phyloP scores from a whole-genome alignment of 1,140 invertebrate species.

The Caenorhabditis brenneri region DNA sequence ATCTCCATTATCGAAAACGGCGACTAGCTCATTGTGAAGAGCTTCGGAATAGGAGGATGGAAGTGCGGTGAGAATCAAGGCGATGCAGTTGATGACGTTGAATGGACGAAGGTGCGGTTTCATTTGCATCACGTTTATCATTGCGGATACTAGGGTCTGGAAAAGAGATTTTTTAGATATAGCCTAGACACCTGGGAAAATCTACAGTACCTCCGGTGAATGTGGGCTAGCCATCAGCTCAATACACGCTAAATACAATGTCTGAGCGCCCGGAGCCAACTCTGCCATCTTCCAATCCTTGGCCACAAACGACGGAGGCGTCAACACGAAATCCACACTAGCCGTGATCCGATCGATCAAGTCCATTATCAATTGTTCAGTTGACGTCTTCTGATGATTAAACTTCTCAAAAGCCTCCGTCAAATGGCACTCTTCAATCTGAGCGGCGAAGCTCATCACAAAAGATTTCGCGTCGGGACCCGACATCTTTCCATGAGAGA shows the following conservation, averaged over 20 bases:
- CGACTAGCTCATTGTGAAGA: neutral
- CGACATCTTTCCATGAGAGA: neutral
- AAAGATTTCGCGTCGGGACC: conserved; percentile 23
- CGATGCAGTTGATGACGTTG: conserved; percentile 43
- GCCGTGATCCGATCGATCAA: conserved; percentile 35
- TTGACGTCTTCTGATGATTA: conserved; percentile 39
- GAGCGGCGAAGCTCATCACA: neutral
- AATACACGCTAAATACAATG: conserved; percentile 49
- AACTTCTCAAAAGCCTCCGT: conserved; percentile 22
- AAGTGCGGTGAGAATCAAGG: conserved; percentile 49
- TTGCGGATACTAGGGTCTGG: neutral
- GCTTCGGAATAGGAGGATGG: conserved; percentile 41
- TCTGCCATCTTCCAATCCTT: conserved; percentile 52
- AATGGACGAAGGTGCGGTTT: conserved; percentile 42
- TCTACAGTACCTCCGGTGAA: conserved; percentile 30
- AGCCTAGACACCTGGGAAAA: too few relatives aligned
- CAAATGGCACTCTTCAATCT: conserved; percentile 36
- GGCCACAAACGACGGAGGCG: conserved; percentile 44
- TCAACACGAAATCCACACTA: conserved; percentile 46
- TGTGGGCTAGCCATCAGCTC: conserved; percentile 55
- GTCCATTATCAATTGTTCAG: conserved; percentile 3
- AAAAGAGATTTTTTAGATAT: too few relatives aligned
- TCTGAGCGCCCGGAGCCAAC: conserved; percentile 40
- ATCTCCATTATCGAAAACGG: conserved; percentile 32
- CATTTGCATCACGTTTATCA: conserved; percentile 37